A percentile compares a stretch with the other conserved stretches of the same genome.
phyloP scores from a whole-genome alignment of 2,797 vertebrate species.

The Propithecus perrieri region DNA sequence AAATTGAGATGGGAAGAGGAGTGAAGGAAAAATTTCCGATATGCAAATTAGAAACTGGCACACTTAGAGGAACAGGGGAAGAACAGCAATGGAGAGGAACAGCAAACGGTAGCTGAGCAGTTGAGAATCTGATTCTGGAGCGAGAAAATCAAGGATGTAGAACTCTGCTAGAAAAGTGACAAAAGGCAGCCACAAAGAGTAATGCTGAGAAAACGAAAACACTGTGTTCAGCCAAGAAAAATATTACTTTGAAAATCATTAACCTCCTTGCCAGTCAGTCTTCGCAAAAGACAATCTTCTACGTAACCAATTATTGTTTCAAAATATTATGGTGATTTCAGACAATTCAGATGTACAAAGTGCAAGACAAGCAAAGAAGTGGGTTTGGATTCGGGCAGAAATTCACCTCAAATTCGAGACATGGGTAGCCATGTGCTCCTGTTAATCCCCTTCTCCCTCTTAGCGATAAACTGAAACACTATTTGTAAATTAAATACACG shows the following conservation, averaged over 20 bases:
- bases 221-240: conserved; percentile 28
- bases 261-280: conserved; percentile 1
- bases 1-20: neutral
- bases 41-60: conserved; percentile 23
- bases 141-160: conserved; percentile 29
- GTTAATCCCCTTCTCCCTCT: neutral
- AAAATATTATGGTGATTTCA: neutral
- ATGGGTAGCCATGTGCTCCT: neutral
- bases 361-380: neutral
- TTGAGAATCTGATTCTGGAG: neutral
- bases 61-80: neutral
- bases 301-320: neutral
- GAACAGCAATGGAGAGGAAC: neutral
- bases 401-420: neutral
- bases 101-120: neutral
- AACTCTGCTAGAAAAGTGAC: neutral
- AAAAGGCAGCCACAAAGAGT: neutral
- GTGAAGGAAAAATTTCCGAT: neutral
- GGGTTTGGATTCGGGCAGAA: neutral
- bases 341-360: neutral
- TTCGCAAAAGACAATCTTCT: conserved; percentile 12
- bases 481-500: neutral
- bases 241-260: conserved; percentile 20
- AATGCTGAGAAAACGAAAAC: neutral
- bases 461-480: neutral